Evolutionary conservation across 2,888 invertebrate species (phyloP).

Genomic region (Tenthredo mesomela): DNA sequence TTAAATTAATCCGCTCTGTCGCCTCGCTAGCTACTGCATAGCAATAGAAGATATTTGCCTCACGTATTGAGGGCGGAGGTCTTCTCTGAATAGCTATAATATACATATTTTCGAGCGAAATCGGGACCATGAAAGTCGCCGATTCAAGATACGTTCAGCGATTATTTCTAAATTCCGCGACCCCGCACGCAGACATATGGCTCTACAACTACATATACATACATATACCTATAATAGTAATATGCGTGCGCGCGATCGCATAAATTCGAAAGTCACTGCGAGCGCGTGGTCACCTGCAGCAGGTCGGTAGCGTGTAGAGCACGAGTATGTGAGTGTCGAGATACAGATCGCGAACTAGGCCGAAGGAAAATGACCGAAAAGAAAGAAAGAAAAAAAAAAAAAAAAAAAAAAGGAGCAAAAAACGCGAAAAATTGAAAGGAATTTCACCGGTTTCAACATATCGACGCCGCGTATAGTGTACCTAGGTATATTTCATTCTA

Average conservation of each 20-base stretch:
- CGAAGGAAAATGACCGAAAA: conserved; percentile 1
- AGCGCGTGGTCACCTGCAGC: conserved; percentile 14
- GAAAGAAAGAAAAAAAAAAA: background rate
- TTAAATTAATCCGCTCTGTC: background rate
- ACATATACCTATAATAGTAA: no score
- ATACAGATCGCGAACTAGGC: conserved; percentile 22
- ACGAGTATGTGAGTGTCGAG: background rate
- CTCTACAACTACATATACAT: background rate
- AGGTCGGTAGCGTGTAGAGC: conserved; percentile 17
- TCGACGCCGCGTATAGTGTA: background rate
- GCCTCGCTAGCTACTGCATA: background rate
- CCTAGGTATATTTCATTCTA: background rate
- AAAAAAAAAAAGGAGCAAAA: background rate
- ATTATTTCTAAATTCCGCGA: conserved; percentile 42
- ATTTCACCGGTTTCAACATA: background rate
- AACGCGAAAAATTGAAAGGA: background rate
- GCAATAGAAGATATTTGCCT: background rate
- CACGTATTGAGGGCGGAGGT: conserved; percentile 43
- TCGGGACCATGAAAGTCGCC: conserved; percentile 29
- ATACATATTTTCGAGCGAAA: background rate
- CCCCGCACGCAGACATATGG: background rate
- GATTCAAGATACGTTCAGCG: background rate
- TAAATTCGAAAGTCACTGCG: conserved; percentile 37
- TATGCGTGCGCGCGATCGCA: background rate
- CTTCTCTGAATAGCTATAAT: background rate